Base-by-base conservation (phyloP, 2,888 invertebrate genomes). In the Biston stratarius region DNA sequence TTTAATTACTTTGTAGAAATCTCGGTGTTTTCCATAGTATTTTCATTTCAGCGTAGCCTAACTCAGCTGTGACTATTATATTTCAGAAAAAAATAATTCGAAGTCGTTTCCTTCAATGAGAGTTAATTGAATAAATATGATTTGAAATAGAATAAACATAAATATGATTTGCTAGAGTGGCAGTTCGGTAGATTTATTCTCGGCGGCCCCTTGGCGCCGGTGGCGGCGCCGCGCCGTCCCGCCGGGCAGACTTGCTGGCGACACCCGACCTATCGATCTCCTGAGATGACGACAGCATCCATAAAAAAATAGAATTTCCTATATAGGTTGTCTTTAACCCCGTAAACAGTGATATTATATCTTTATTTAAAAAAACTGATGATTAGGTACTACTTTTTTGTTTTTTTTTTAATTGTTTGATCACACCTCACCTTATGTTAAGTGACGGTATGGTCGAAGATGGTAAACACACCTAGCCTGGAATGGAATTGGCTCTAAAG, bases 221-320 rank as follows among this genome's bases (percentile, higher is more conserved):
- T 70, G 73, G 69, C 72, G 86, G 90, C 92, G 92, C 87, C 92
- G 86, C 78, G 87, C 90, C 78, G 92, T 91, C 93, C 92, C 91
- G 91, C 65, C 91, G 86, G 84, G 73, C 90, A 92, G 93, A 92
- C 93, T 79, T 75, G 70, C 71, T 74, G 92, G 85, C 91, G 85
- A 75, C 83, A 77, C 73, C 74, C 71, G 73, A 76, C 69, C 81
- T 83, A 90, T 91, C 85, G 91, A 91, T 90, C 86, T 80, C 80
- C 12, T 33, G 78, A 80, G 86, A 86, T 86, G 81, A 81, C 80
- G 78, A 68, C 60, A 63, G 47, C 59, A 62, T 55, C 59, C 45
- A 55, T 42, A 42, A 33, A 44, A 24, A 42, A 42, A 42, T 24
- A 9, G 24, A 1, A 42, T 44, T 33, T 55, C 33, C 33, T 6